Base-by-base conservation (phyloP, 2,113 vertebrate genomes). In the Gorsachius goisagi region DNA sequence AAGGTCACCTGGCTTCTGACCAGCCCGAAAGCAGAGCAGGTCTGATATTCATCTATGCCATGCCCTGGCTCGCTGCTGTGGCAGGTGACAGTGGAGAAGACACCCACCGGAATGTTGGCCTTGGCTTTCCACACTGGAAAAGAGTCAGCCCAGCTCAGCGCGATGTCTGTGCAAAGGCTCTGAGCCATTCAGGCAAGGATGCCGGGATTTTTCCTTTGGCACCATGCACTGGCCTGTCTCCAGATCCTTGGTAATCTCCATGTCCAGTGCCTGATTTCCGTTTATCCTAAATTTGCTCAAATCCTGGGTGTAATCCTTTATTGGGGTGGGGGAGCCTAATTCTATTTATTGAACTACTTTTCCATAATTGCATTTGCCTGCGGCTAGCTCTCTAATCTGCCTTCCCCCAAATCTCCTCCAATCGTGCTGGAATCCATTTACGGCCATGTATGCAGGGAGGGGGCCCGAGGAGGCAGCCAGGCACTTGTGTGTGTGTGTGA, bases 251-350 rank as follows among this genome's bases (percentile, higher is more conserved):
- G 58, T 63, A 67, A 88, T 45, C 67, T 90, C 64, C 23, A 33
- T 35, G 50, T 18, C 52, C 24, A 16, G 44, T 2, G 18, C 47
- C 50, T 88, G 19, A 86, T 92, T 81, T 68, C 39, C 35, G 12
- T 58, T 93, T 75, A 72, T 71, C 67, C 62, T 69, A 72, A 93
- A 94, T 78, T 85, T 96, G 64, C 74, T 86, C 56, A 82, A 81
- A 91, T 78, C 62, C 76, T 73, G 55, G 2, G 7, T 85, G 58
- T 87, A 95, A 92, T 88, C 41, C 83, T 81, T 59, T 72, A 32
- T 39, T 50, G 86, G 45, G 18, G 50, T 30, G 30, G 30, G 9
- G 52, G 73, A 37, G 17, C 21, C 6, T 76, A 76, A 81, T 88
- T 91, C 72, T 62, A 28, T 84, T 71, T 82, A 45, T 56, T 71